Percentiles rank a stretch among this genome's conserved stretches.
phyloP scores from a whole-genome alignment of 2,797 vertebrate species.

The Pangasius mekongensis region DNA sequence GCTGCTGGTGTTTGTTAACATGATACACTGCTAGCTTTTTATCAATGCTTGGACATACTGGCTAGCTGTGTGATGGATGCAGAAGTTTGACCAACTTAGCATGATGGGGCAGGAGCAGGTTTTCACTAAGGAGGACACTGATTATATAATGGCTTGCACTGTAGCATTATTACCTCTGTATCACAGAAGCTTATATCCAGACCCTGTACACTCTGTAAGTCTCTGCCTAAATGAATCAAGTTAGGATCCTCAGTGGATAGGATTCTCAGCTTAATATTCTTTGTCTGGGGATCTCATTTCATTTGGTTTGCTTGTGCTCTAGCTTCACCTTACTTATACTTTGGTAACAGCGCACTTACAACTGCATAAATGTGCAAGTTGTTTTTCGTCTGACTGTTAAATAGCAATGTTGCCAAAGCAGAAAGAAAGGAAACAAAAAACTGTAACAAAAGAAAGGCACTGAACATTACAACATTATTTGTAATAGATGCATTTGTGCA shows the following conservation, averaged over 20 bases:
- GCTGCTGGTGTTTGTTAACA: neutral
- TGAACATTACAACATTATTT: neutral
- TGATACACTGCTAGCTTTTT: neutral
- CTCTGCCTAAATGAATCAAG: neutral
- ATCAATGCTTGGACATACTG: neutral
- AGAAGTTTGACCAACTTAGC: neutral
- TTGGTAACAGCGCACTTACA: neutral
- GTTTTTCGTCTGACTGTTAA: neutral
- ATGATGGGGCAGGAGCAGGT: neutral
- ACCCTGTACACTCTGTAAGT: neutral
- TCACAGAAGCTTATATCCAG: neutral
- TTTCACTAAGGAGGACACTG: neutral
- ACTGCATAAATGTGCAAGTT: neutral
- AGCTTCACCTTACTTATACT: neutral
- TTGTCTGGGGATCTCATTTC: neutral
- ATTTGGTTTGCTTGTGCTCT: neutral
- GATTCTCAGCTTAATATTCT: neutral
- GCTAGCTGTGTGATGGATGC: neutral
- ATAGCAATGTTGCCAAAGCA: neutral
- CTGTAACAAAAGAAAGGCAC: neutral
- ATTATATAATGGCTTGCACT: neutral
- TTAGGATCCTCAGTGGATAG: constrained; percentile 4
- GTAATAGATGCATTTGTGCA: neutral
- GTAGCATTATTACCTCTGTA: neutral
- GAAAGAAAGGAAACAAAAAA: neutral